These are phyloP conservation scores for Xiphydria camelus DNA, from an alignment of 2,888 invertebrate genomes.

Conservation along the genomic window DNA sequence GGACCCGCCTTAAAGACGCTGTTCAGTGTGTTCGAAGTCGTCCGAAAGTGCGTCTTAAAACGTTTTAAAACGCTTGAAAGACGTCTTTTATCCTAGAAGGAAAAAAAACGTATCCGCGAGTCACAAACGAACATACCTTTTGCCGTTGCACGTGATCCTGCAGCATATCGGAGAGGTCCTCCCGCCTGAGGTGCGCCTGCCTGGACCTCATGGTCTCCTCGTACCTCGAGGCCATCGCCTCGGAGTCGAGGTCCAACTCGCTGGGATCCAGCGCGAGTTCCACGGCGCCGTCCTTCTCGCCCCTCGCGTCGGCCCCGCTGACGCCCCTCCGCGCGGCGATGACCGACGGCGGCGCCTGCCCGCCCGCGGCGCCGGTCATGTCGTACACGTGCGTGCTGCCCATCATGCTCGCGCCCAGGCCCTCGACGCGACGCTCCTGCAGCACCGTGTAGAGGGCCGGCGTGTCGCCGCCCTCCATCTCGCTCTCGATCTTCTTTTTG, in stretches of 20 bases:
- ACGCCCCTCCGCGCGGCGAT: constrained; percentile 54
- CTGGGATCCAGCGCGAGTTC: constrained; percentile 97
- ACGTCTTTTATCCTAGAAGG: too few species aligned
- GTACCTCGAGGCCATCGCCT: constrained; percentile 93
- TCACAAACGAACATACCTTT: constrained; percentile 66
- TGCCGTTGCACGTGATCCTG: constrained; percentile 97
- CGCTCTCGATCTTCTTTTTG: constrained; percentile 94
- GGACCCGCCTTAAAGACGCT: too few species aligned
- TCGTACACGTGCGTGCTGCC: constrained; percentile 98
- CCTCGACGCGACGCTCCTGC: constrained; percentile 90
- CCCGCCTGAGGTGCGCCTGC: constrained; percentile 83
- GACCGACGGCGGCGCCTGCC: constrained; percentile 62
- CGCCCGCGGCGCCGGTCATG: constrained; percentile 71
- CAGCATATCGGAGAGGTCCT: constrained; percentile 98
- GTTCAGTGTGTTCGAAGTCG: too few species aligned
- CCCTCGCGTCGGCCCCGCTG: constrained; percentile 51
- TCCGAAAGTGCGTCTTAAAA: too few species aligned
- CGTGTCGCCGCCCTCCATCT: constrained; percentile 94
- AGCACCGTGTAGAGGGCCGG: constrained; percentile 94
- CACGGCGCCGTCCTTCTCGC: constrained; percentile 70
- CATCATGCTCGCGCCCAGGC: constrained; percentile 93
- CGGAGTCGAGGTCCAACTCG: constrained; percentile 93
- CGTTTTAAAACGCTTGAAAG: too few species aligned
- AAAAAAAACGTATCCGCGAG: too few species aligned
- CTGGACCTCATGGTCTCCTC: constrained; percentile 95